Conservation (phyloP, 2,113 vertebrate species). For the Strix uralensis region DNA sequence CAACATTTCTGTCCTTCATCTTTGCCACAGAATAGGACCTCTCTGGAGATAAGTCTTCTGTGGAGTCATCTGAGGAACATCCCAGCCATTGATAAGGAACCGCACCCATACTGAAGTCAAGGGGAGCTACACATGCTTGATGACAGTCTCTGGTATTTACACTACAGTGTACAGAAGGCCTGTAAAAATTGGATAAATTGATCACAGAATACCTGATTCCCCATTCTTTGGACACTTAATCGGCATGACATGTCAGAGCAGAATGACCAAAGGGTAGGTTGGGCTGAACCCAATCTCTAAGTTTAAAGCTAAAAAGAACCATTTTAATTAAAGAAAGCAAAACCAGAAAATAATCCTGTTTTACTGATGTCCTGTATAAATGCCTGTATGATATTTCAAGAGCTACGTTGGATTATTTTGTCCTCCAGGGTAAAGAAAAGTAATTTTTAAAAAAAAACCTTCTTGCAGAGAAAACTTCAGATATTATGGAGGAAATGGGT, state of each 20-base stretch:
- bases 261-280: neutral
- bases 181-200: neutral
- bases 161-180: neutral
- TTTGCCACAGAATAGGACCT: neutral
- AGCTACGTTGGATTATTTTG: neutral
- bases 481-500: neutral
- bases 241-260: neutral
- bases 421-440: neutral
- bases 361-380: neutral
- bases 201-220: neutral
- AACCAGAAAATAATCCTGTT: neutral
- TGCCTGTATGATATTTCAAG: neutral
- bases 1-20: neutral
- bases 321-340: neutral
- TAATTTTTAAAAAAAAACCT: neutral
- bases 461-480: neutral
- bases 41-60: neutral
- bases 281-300: fast-evolving
- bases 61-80: neutral
- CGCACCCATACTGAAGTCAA: neutral
- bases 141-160: neutral
- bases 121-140: neutral
- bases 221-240: neutral
- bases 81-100: neutral
- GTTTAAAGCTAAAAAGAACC: neutral